Evolutionary conservation across 2,797 vertebrate species (phyloP).

Genomic region (Aulostomus chinensis): DNA sequence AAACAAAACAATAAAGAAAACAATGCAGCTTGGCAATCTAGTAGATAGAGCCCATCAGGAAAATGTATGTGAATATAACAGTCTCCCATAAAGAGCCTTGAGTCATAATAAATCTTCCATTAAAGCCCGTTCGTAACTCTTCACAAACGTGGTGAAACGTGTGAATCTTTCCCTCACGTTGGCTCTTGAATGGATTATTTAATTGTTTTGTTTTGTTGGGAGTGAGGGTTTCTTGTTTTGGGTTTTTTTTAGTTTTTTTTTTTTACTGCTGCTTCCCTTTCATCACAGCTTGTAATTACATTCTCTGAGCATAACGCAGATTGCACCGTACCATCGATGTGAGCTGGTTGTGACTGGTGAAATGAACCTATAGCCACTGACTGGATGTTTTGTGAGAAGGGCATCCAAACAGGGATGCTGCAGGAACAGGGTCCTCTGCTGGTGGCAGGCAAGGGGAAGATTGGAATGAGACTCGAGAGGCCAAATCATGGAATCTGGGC

Average conservation of each 20-base stretch:
- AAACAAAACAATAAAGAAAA: constrained; percentile 9
- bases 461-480: constrained; percentile 78
- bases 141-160: too few species aligned
- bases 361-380: constrained; percentile 83
- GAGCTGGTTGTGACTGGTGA: constrained; percentile 82
- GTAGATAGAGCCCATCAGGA: constrained; percentile 13
- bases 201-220: constrained; percentile 5
- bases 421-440: constrained; percentile 52
- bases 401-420: constrained; percentile 60
- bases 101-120: constrained; percentile 18
- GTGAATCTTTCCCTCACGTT: too few species aligned
- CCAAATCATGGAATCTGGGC: constrained; percentile 85
- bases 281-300: constrained; percentile 41
- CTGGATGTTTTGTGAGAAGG: constrained; percentile 60
- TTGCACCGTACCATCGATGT: constrained; percentile 67
- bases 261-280: constrained; percentile 24
- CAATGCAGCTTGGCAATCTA: constrained; percentile 6
- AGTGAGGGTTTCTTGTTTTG: constrained; percentile 1
- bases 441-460: constrained; percentile 44
- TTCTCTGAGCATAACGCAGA: constrained; percentile 45
- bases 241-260: neutral
- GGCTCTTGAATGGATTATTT: constrained; percentile 11
- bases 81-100: too few species aligned
- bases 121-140: constrained; percentile 9
- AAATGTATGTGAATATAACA: constrained; percentile 13